These are phyloP conservation scores for Zaprionus inermis DNA, from an alignment of 1,140 invertebrate species.

Conservation along the genomic window DNA sequence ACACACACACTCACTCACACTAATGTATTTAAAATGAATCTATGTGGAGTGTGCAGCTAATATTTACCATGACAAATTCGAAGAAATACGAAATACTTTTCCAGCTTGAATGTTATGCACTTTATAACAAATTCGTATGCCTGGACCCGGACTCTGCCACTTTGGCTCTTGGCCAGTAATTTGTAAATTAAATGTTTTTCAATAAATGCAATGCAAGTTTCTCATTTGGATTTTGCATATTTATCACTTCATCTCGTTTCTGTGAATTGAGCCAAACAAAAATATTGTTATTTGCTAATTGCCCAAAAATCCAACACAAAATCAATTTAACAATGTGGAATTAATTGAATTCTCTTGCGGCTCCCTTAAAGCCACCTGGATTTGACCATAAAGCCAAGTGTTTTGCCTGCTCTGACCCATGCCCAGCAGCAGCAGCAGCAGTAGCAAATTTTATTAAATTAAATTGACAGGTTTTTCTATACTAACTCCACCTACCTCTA, in stretches of 20 bases:
- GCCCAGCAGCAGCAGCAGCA: not conserved
- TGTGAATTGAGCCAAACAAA: conserved; percentile 5
- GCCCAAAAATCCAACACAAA: conserved; percentile 10
- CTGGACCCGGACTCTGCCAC: too few species aligned
- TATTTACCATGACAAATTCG: conserved; percentile 28
- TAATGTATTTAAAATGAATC: not conserved
- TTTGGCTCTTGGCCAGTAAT: not conserved
- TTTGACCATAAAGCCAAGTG: conserved; percentile 1
- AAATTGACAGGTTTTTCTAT: not conserved
- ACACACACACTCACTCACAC: conserved; percentile 16
- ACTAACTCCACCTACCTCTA: too few species aligned
- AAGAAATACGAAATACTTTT: conserved; percentile 7
- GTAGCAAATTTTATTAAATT: not conserved
- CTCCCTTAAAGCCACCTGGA: conserved; percentile 3
- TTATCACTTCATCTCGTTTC: conserved; percentile 15
- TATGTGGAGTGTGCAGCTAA: conserved; percentile 23
- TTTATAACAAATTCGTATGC: not conserved
- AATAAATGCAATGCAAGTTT: not conserved
- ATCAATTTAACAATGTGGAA: conserved; percentile 14
- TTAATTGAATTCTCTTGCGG: conserved; percentile 25
- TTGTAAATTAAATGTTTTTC: conserved; percentile 9
- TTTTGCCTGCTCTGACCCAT: not conserved
- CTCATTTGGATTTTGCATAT: conserved; percentile 21
- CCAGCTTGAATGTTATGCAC: conserved; percentile 5
- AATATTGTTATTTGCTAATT: conserved; percentile 27